Base-by-base conservation (phyloP, 2,113 vertebrate genomes). In the Psephotus haematonotus region DNA sequence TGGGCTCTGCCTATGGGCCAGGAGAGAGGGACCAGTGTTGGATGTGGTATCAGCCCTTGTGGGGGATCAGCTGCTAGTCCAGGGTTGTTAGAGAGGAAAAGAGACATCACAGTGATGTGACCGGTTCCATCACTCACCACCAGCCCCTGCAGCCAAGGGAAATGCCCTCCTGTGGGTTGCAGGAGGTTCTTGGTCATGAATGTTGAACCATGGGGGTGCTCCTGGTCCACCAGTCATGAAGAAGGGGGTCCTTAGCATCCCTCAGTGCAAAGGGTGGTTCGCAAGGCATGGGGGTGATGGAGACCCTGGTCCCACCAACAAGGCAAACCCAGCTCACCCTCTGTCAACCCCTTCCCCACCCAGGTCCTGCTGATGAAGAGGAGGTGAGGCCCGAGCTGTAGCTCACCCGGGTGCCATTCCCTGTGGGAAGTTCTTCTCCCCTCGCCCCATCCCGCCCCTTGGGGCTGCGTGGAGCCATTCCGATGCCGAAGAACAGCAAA, bases 401-500 rank as follows among this genome's bases (percentile, higher is more conserved):
- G 65, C 82, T 69, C 71, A 22, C 35, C 0, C n/a, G 0, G 19
- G 55, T 3, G 27, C 72, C 0, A 1, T 2, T 89, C 91, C 63
- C 87, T 4, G 57, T 0, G 7, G 93, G 76, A 55, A 25, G 0
- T 9, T 23, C 78, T 81, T 49, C 49, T 10, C 13, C 79, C 6
- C 28, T 14, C 7, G 0, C 6, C 68, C 59, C 67, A 4, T 22
- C 92, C 37, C 8, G 3, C 10, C 71, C 77, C n/a, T 19, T 2
- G 92, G 89, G 95, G 92, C 89, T 11, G 0, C 17, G 23, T 4
- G 29, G 16, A 90, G 50, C 82, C 68, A 3, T 16, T 95, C 92
- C 43, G 5, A 99, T 99, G 99, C 99, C 99, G 62, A 99, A 99
- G 97, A 99, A 99, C 97, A 99, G 99, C 98, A 99, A 99, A 94